phyloP scores from a whole-genome alignment of 2,113 vertebrate species.

The Mobula birostris region DNA sequence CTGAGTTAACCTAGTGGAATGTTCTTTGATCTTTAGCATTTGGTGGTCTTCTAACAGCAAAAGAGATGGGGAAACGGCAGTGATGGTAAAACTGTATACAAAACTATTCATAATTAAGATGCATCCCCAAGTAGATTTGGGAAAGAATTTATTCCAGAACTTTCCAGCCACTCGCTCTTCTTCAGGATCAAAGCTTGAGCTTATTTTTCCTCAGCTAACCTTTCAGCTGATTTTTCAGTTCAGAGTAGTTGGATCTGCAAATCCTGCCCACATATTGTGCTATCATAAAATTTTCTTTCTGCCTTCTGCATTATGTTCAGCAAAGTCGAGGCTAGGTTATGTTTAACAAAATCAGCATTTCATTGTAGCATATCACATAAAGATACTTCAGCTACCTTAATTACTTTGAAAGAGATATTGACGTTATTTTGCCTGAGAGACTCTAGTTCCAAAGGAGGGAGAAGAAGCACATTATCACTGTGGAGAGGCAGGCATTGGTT shows the following conservation, averaged over 20 bases:
- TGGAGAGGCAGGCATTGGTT: slow-evolving; percentile 4
- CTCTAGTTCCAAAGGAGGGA: background rate
- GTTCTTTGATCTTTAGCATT: background rate
- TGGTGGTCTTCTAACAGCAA: no score
- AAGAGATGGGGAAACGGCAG: background rate
- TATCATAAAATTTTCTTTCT: background rate
- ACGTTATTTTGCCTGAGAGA: slow-evolving; percentile 21
- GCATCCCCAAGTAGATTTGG: background rate
- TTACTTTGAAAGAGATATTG: slow-evolving; percentile 18
- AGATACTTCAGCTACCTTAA: background rate
- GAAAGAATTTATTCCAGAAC: background rate
- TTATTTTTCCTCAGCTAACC: background rate
- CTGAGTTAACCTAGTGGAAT: background rate
- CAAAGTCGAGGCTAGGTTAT: background rate
- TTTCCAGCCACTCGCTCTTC: background rate
- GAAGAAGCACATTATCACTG: background rate
- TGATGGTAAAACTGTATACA: background rate
- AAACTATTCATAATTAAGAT: background rate
- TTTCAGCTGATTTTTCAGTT: background rate
- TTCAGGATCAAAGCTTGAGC: background rate
- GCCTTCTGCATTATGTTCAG: background rate
- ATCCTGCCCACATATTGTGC: background rate
- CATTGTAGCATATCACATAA: background rate
- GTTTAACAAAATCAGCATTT: slow-evolving; percentile 21
- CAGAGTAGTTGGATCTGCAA: no score